Evolutionary conservation across 2,888 invertebrate genomes (phyloP).

Genomic region (Morpho deidamia): DNA sequence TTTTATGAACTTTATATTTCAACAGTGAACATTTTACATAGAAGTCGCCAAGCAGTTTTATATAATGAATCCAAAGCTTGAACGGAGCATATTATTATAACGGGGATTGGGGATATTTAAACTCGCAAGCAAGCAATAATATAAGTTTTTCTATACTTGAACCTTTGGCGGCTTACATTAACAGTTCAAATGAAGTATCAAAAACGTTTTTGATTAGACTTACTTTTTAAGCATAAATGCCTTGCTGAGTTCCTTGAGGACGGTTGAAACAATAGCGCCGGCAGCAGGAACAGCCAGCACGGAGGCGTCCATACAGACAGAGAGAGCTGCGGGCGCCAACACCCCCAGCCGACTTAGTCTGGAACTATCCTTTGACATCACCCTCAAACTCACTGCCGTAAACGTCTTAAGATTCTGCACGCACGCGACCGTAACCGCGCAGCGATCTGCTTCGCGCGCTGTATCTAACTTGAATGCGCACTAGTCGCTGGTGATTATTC

Average conservation of each 20-base stretch:
- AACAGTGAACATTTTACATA: too few species aligned
- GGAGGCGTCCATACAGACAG: slow-evolving; percentile 69
- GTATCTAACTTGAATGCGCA: slow-evolving; percentile 49
- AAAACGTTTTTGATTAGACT: slow-evolving; percentile 28
- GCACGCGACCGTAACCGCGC: slow-evolving; percentile 64
- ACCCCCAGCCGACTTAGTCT: slow-evolving; percentile 62
- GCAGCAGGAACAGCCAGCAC: slow-evolving; percentile 69
- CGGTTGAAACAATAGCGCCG: slow-evolving; percentile 67
- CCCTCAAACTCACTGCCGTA: slow-evolving; percentile 18
- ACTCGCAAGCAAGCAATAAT: too few species aligned
- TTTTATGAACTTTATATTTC: too few species aligned
- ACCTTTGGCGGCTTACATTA: too few species aligned
- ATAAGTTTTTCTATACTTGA: too few species aligned
- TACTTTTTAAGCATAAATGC: slow-evolving; percentile 73
- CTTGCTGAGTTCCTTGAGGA: slow-evolving; percentile 69
- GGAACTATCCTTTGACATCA: slow-evolving; percentile 58
- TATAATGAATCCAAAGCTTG: too few species aligned
- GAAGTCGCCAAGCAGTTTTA: too few species aligned
- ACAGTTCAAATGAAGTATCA: too few species aligned
- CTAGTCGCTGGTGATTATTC: slow-evolving; percentile 15
- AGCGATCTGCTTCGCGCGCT: slow-evolving; percentile 71
- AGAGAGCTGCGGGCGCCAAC: slow-evolving; percentile 65
- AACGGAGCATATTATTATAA: too few species aligned
- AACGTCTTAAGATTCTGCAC: background rate
- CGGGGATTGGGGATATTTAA: too few species aligned